Conservation (phyloP, 2,797 vertebrate genomes). For the Fistularia commersonii region DNA sequence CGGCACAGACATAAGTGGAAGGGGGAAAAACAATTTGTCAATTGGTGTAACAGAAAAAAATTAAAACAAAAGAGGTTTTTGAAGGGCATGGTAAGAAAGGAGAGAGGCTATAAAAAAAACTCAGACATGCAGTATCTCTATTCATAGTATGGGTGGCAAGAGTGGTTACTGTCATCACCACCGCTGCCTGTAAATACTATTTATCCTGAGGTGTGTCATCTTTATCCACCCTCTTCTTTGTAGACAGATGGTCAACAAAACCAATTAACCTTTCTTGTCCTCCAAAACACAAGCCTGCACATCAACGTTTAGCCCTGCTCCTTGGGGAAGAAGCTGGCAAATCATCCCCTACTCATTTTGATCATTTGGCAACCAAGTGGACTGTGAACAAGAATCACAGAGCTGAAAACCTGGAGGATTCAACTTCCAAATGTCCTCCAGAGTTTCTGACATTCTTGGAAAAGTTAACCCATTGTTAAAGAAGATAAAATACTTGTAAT, state of each 20-base stretch:
- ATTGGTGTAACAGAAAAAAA: neutral
- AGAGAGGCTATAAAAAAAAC: conserved; percentile 15
- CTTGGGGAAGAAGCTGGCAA: conserved; percentile 58
- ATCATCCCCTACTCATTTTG: conserved; percentile 17
- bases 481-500: neutral
- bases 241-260: conserved; percentile 85
- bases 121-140: conserved; percentile 57
- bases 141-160: conserved; percentile 63
- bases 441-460: conserved; percentile 21
- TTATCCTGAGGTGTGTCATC: conserved; percentile 26
- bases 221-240: conserved; percentile 44
- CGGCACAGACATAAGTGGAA: conserved; percentile 9
- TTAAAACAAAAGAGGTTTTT: too few relatives aligned
- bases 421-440: conserved; percentile 18
- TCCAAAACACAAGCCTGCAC: conserved; percentile 65
- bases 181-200: conserved; percentile 67
- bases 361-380: conserved; percentile 6
- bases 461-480: conserved; percentile 12
- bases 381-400: conserved; percentile 28
- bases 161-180: conserved; percentile 40
- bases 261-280: conserved; percentile 82
- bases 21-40: conserved; percentile 16
- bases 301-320: conserved; percentile 60
- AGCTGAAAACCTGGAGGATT: conserved; percentile 9
- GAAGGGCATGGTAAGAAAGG: conserved; percentile 12